Conservation (phyloP, 2,888 invertebrate species). For the Oligia strigilis region DNA sequence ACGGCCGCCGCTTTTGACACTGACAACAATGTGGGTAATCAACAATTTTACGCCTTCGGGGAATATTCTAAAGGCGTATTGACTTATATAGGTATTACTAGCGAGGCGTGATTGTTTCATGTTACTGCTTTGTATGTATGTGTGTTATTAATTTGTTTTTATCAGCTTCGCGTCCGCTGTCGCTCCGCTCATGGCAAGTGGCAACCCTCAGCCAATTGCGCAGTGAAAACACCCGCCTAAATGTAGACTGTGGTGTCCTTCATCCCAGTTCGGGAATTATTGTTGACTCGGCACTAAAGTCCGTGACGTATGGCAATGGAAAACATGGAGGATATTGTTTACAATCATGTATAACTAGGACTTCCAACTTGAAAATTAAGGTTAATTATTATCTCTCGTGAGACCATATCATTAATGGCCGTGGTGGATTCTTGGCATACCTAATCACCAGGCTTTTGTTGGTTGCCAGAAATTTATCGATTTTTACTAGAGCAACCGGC, state of each 20-base stretch:
- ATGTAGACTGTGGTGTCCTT: slow-evolving; percentile 43
- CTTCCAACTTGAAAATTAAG: slow-evolving; percentile 1
- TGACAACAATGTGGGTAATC: neutral
- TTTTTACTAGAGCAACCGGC: neutral
- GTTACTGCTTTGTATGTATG: neutral
- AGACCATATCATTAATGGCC: neutral
- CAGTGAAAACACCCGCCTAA: slow-evolving; percentile 23
- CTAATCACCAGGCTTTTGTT: neutral
- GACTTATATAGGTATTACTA: no score
- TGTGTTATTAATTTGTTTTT: neutral
- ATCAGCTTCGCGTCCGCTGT: no score
- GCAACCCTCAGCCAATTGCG: slow-evolving; percentile 10
- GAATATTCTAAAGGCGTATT: no score
- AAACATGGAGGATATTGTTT: slow-evolving; percentile 29
- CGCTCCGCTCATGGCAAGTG: slow-evolving; percentile 10
- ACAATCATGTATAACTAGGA: slow-evolving; percentile 20
- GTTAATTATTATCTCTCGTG: neutral
- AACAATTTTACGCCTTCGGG: neutral
- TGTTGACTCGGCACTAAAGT: slow-evolving; percentile 62
- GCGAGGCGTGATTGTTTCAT: neutral
- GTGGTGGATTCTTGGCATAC: neutral
- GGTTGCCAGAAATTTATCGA: no score
- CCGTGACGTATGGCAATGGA: slow-evolving; percentile 42
- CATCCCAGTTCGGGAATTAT: slow-evolving; percentile 46
- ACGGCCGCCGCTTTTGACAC: neutral